Percentiles rank a stretch among this genome's conserved stretches.
These are phyloP conservation scores for Crocuta crocuta DNA, from an alignment of 2,113 vertebrate species.

Conservation along the genomic window DNA sequence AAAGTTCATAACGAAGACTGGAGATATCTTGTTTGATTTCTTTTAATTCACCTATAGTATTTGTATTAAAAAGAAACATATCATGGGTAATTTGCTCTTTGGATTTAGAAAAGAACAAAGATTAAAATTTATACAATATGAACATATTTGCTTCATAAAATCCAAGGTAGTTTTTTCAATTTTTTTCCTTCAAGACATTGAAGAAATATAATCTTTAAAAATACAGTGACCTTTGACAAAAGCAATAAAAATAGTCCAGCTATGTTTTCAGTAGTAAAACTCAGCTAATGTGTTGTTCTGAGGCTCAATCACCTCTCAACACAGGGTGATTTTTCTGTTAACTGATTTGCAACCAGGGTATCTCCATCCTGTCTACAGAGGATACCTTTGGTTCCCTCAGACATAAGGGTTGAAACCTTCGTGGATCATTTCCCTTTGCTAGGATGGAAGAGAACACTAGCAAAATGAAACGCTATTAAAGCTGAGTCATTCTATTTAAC, in stretches of 20 bases:
- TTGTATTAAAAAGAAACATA: slow-evolving; percentile 45
- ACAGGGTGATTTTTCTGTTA: background rate
- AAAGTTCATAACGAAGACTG: slow-evolving; percentile 93
- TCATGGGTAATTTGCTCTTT: slow-evolving; percentile 25
- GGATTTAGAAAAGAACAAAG: slow-evolving; percentile 22
- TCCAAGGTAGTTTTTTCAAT: background rate
- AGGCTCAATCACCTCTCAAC: background rate
- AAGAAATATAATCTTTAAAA: slow-evolving; percentile 38
- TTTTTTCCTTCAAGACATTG: background rate
- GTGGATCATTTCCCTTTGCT: no score
- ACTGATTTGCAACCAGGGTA: background rate
- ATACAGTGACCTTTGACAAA: background rate
- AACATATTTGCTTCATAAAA: background rate
- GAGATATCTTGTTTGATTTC: slow-evolving; percentile 97
- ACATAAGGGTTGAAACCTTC: background rate
- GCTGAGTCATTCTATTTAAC: background rate
- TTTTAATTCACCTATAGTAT: slow-evolving; percentile 91
- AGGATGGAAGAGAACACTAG: background rate
- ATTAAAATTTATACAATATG: background rate
- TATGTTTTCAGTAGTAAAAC: background rate
- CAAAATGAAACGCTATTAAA: background rate
- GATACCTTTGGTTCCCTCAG: background rate
- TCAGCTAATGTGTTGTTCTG: background rate
- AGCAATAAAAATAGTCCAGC: background rate
- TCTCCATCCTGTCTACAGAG: background rate